Conservation (phyloP, 2,113 vertebrate species). For the Pomatostomus ruficeps region DNA sequence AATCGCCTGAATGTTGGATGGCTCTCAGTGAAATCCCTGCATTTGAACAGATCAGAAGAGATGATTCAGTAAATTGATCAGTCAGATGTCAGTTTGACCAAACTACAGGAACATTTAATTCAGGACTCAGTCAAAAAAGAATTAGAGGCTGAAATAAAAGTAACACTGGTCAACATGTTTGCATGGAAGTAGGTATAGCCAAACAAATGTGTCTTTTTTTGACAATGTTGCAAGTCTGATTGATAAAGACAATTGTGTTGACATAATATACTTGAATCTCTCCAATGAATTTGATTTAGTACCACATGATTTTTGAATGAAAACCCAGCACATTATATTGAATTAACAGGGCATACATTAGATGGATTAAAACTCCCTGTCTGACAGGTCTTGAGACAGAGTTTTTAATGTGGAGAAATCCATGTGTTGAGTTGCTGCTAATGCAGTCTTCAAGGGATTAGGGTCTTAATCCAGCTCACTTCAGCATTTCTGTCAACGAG, state of each 20-base stretch:
- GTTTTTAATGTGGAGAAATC: constrained; percentile 11
- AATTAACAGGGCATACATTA: neutral
- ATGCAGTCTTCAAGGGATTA: neutral
- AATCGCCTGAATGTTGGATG: neutral
- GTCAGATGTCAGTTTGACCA: neutral
- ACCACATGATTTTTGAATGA: neutral
- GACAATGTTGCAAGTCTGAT: neutral
- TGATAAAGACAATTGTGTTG: neutral
- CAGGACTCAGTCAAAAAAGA: neutral
- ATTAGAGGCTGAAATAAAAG: neutral
- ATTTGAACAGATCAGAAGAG: neutral
- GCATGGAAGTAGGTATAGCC: neutral
- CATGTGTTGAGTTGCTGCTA: neutral
- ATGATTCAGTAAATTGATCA: neutral
- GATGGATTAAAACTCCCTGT: neutral
- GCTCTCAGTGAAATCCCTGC: neutral
- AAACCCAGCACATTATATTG: neutral
- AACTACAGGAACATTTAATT: neutral
- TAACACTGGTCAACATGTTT: neutral
- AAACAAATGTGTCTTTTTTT: neutral
- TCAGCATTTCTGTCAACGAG: neutral
- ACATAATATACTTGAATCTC: neutral
- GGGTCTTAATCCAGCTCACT: neutral
- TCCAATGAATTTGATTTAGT: neutral
- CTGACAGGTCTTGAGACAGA: neutral